Base-by-base conservation (phyloP, 2,888 invertebrate genomes). In the Synergus itoensis region DNA sequence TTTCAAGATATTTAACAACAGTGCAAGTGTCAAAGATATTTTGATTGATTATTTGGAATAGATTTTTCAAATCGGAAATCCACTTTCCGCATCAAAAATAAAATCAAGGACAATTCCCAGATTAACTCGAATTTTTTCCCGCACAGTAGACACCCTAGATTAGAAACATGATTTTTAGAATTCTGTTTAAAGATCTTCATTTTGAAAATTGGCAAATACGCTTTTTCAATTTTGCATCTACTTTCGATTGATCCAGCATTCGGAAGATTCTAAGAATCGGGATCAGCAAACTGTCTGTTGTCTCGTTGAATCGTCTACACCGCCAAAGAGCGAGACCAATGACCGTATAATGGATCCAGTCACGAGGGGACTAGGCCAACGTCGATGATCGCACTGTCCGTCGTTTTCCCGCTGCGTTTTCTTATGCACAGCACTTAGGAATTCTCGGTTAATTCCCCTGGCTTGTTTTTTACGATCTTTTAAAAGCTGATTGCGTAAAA, bases 291-390 rank as follows among this genome's bases (percentile, higher is more conserved):
- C 16, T 73, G 16, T 40, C 48, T 28, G 62, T 67, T 77, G 62
- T 67, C 78, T 77, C 63, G 76, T n/a, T 75, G 57, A 77, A 76
- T 78, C 65, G 76, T 67, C 77, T 73, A 67, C 73, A 82, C 77
- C 82, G 82, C 84, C 79, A 84, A 86, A 86, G 84, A 86, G 84
- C 60, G 84, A 84, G 89, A 87, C 87, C 88, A 88, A 88, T 86
- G 89, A 89, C 89, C 89, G 87, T 82, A 80, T 86, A 87, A 86
- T 84, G 81, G 85, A 81, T 83, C 80, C 76, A 81, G 76, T 80
- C 78, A 65, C 80, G 83, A 83, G 83, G 84, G 83, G 84, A 85
- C 84, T 84, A 85, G 84, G 82, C 82, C 83, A 84, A 80, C 78
- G 80, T 79, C 63, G 69, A 69, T 76, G 78, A 80, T 82, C 69